Evolutionary conservation across 2,113 vertebrate genomes (phyloP), one percentile per base, ranked within the genome.

Genomic region (Boulengeromyrus knoepffleri): DNA sequence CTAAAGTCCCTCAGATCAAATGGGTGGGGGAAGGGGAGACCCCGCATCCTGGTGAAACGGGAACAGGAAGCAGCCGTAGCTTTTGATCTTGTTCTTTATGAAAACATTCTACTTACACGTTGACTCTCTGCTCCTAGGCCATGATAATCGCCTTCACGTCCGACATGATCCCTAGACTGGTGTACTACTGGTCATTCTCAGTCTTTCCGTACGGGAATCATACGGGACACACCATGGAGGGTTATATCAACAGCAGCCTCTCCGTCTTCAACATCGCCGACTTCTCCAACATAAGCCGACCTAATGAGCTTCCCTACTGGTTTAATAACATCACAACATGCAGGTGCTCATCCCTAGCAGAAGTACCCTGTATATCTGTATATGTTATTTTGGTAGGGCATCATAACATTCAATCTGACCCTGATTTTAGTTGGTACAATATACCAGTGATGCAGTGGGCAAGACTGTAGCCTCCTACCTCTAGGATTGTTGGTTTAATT

Each of bases 81-180:
- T 39, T 77, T 39, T 39, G 4, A 15, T 77, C 3, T 80, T 45
- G 88, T 6, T 39, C 3, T 66, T n/a, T 0, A 1, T 42, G 15
- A 42, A 45, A 45, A 6, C 13, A 7, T 17, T 24, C 36, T 47
- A 53, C 19, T 53, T 31, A 53, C 10, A 31, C 47, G 0, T 3
- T 21, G 6, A 36, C 87, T 9, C 90, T 2, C 27, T 86, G 39
- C 52, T 24, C 89, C 92, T 74, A 99, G 98, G 97, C 97, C 91
- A 98, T 98, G 97, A 98, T 99, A 89, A 98, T 98, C 86, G 97
- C 98, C 80, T 99, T 99, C 90, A 98, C 97, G 0, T 99, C 98
- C 2, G 98, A 99, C 92, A 99, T 99, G 97, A 98, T 99, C 90
- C 98, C 97, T 70, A 97, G 98, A 0, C 91, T 99, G 92, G 98